Evolutionary conservation across 2,797 vertebrate genomes (phyloP).

Genomic region (Poeciliopsis presidionis): DNA sequence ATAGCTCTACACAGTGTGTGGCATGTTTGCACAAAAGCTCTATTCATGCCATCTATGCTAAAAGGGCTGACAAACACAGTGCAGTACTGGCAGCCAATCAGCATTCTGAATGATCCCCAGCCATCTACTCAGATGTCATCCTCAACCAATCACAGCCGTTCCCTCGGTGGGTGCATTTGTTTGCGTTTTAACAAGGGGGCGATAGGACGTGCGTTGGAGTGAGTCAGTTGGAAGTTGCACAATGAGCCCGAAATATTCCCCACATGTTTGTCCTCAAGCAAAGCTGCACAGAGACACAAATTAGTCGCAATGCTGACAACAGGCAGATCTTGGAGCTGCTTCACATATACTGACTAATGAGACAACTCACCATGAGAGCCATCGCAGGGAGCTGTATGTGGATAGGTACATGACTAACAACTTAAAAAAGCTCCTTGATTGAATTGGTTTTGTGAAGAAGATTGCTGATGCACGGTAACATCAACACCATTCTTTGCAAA

Average conservation of each 20-base stretch:
- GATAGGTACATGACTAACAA: constrained; percentile 19
- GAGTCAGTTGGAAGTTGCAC: constrained; percentile 13
- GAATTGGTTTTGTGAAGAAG: constrained; percentile 7
- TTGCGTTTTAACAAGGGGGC: constrained; percentile 21
- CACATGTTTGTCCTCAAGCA: constrained; percentile 17
- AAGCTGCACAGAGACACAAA: constrained; percentile 23
- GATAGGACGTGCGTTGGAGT: not conserved
- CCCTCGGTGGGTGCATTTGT: constrained; percentile 16
- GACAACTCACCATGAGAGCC: constrained; percentile 35
- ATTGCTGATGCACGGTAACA: not conserved
- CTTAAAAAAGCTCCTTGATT: constrained; percentile 18
- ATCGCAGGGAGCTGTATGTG: not conserved
- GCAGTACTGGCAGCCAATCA: constrained; percentile 60
- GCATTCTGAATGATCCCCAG: constrained; percentile 25
- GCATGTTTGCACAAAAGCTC: constrained; percentile 64
- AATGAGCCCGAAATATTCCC: constrained; percentile 19
- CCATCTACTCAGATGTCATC: constrained; percentile 69
- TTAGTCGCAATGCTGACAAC: constrained; percentile 28
- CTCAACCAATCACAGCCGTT: constrained; percentile 52
- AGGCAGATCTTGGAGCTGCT: constrained; percentile 27
- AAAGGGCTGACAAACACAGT: constrained; percentile 48
- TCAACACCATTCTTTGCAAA: constrained; percentile 1
- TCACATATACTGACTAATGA: constrained; percentile 46
- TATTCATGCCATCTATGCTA: constrained; percentile 45
- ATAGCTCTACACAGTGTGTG: constrained; percentile 26